Evolutionary conservation across 2,797 vertebrate species (phyloP).

Genomic region (Podargus strigoides): DNA sequence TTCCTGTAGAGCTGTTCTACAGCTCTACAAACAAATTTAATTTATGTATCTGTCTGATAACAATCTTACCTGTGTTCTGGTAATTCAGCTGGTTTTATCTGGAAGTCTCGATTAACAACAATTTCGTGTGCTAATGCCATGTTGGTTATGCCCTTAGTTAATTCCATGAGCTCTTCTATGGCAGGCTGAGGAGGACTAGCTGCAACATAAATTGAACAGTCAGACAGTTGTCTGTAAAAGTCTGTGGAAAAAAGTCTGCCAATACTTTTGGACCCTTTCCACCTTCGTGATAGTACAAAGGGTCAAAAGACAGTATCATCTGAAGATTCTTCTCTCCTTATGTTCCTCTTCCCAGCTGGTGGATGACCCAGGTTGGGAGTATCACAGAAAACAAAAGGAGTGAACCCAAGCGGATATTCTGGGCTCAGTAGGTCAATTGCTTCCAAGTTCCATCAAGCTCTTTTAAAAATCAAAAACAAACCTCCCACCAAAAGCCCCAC

Average conservation of each 20-base stretch:
- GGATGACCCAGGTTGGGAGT: background rate
- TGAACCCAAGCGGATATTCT: background rate
- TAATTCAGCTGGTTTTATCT: constrained; percentile 83
- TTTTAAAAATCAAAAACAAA: background rate
- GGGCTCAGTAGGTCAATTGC: background rate
- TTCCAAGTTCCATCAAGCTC: background rate
- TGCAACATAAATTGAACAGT: constrained; percentile 66
- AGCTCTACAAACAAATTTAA: background rate
- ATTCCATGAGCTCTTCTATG: constrained; percentile 89
- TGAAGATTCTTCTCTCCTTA: background rate
- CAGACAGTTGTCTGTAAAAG: background rate
- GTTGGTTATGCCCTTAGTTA: constrained; percentile 91
- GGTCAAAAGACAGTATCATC: background rate
- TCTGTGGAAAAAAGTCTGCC: background rate
- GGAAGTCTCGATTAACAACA: constrained; percentile 86
- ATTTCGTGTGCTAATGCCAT: constrained; percentile 96
- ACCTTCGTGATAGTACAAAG: background rate
- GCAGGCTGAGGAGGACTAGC: constrained; percentile 84
- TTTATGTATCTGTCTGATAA: background rate
- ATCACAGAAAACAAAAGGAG: background rate
- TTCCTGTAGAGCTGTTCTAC: background rate
- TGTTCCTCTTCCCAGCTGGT: background rate
- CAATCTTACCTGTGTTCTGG: constrained; percentile 87
- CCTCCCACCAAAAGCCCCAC: background rate
- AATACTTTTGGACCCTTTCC: background rate